Evolutionary conservation across 2,888 invertebrate genomes (phyloP).

Genomic region (Willowsia nigromaculata): DNA sequence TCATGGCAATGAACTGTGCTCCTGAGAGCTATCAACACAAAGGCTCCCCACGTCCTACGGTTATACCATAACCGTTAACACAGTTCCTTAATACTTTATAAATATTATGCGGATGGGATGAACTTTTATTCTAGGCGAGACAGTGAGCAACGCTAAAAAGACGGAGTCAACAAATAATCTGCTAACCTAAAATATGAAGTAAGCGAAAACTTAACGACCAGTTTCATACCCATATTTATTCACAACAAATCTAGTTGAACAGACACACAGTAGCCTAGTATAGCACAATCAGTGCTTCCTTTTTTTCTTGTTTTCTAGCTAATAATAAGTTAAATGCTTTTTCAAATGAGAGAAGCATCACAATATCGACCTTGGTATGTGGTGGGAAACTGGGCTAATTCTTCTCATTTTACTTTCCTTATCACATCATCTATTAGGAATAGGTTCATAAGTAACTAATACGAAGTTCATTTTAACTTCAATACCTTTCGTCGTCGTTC

Average conservation of each 20-base stretch:
- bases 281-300: not conserved
- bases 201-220: no score
- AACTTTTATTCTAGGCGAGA: not conserved
- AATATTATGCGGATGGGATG: not conserved
- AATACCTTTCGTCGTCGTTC: not conserved
- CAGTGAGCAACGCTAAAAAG: not conserved
- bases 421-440: constrained; percentile 32
- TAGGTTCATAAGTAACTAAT: not conserved
- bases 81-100: not conserved
- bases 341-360: constrained; percentile 26
- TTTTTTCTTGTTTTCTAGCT: not conserved
- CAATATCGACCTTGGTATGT: constrained; percentile 55
- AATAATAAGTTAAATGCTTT: not conserved
- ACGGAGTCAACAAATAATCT: not conserved
- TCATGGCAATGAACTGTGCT: constrained; percentile 27
- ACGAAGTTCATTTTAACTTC: constrained; percentile 38
- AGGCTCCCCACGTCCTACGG: not conserved
- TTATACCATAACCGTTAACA: not conserved
- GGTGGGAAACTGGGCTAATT: constrained; percentile 70
- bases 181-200: not conserved
- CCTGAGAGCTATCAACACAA: not conserved
- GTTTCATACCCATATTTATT: not conserved
- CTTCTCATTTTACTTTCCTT: constrained; percentile 70
- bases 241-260: not conserved
- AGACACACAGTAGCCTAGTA: not conserved